phyloP scores from a whole-genome alignment of 1,140 invertebrate species.

The Physella acuta region DNA sequence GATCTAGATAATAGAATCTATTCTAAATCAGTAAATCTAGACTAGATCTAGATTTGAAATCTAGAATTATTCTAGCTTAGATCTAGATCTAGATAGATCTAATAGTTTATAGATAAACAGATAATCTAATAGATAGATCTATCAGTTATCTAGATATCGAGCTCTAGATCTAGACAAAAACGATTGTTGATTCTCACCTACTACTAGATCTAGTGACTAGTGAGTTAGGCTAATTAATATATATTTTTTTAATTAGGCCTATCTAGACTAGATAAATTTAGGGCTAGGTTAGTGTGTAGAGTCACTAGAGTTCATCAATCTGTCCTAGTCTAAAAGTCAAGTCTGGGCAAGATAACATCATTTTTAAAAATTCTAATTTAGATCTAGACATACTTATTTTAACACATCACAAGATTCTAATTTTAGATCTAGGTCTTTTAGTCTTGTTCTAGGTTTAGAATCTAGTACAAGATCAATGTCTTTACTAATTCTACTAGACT shows the following conservation, averaged over 20 bases:
- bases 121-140: neutral
- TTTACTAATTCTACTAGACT: no score
- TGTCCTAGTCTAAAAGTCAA: neutral
- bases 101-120: neutral
- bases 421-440: no score
- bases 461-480: no score
- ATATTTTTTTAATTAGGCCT: neutral
- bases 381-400: no score
- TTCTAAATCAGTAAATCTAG: neutral
- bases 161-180: neutral
- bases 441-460: no score
- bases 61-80: neutral
- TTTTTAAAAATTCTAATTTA: no score
- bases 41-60: neutral
- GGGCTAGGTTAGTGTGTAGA: neutral
- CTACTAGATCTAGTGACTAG: no score
- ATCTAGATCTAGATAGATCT: neutral
- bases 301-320: neutral
- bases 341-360: neutral
- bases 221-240: neutral
- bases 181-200: no score
- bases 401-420: no score
- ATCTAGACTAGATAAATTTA: neutral
- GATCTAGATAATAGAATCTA: conserved; percentile 1
- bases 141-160: neutral